Percentiles rank a stretch among this genome's conserved stretches.
phyloP scores from a whole-genome alignment of 2,888 invertebrate species.

The Parnassius mnemosyne region DNA sequence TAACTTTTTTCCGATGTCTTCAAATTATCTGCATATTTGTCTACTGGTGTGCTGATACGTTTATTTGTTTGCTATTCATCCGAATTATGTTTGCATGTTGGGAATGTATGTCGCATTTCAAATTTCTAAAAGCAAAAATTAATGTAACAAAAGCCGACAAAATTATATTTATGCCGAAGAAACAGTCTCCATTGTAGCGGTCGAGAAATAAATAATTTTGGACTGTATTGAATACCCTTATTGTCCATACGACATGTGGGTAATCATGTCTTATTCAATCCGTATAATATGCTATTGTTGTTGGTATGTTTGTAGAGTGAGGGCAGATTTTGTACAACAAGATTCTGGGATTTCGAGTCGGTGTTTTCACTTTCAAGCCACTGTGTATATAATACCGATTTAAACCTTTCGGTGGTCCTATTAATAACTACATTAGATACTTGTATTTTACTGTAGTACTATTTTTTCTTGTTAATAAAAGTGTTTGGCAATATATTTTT shows the following conservation, averaged over 20 bases:
- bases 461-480: too few species aligned
- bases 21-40: too few species aligned
- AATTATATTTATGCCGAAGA: neutral
- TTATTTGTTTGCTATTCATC: constrained; percentile 9
- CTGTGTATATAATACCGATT: too few species aligned
- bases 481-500: too few species aligned
- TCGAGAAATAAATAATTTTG: neutral
- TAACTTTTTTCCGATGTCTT: too few species aligned
- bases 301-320: neutral
- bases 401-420: too few species aligned
- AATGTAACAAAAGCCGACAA: constrained; percentile 8
- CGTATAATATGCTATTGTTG: neutral
- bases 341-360: too few species aligned
- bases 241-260: neutral
- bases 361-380: too few species aligned
- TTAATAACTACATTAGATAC: too few species aligned
- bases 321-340: too few species aligned
- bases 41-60: too few species aligned
- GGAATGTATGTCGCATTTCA: constrained; percentile 6
- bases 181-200: neutral
- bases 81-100: constrained; percentile 10
- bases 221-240: neutral
- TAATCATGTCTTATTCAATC: neutral
- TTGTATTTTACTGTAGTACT: too few species aligned
- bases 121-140: neutral